Conservation (phyloP, 1,140 invertebrate species). For the Drosophila jambulina region DNA sequence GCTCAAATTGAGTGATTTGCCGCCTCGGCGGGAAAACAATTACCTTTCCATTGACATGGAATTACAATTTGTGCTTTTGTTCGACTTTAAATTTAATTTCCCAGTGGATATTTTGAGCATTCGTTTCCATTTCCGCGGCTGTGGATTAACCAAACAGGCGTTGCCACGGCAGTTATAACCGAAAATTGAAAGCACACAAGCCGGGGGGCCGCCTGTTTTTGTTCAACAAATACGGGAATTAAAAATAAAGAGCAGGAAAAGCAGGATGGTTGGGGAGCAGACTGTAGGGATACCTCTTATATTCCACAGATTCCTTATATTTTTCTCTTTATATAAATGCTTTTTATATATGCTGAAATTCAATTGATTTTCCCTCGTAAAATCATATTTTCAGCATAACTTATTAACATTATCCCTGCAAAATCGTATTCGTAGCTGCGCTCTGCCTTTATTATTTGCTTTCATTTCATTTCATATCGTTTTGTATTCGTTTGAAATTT, state of each 20-base stretch:
- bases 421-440: slow-evolving; percentile 9
- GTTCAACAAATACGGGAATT: slow-evolving; percentile 38
- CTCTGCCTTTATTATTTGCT: slow-evolving; percentile 11
- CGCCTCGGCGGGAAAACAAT: slow-evolving; percentile 15
- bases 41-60: slow-evolving; percentile 24
- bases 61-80: slow-evolving; percentile 30
- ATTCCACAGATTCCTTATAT: neutral
- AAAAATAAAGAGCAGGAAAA: slow-evolving; percentile 13
- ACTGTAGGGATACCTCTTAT: slow-evolving; percentile 5
- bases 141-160: slow-evolving; percentile 15
- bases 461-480: slow-evolving; percentile 14
- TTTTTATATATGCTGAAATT: neutral
- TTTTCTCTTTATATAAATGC: neutral
- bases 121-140: slow-evolving; percentile 25
- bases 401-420: slow-evolving; percentile 37
- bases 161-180: slow-evolving; percentile 26
- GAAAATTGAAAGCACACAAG: slow-evolving; percentile 72
- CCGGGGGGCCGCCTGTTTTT: slow-evolving; percentile 38
- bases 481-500: slow-evolving; percentile 57
- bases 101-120: slow-evolving; percentile 18
- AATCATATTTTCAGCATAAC: too few relatives aligned
- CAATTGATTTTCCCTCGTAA: neutral
- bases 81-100: slow-evolving; percentile 31
- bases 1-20: slow-evolving; percentile 41
- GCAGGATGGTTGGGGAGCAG: neutral